phyloP scores from a whole-genome alignment of 2,888 invertebrate genomes.

The Meta bourneti region DNA sequence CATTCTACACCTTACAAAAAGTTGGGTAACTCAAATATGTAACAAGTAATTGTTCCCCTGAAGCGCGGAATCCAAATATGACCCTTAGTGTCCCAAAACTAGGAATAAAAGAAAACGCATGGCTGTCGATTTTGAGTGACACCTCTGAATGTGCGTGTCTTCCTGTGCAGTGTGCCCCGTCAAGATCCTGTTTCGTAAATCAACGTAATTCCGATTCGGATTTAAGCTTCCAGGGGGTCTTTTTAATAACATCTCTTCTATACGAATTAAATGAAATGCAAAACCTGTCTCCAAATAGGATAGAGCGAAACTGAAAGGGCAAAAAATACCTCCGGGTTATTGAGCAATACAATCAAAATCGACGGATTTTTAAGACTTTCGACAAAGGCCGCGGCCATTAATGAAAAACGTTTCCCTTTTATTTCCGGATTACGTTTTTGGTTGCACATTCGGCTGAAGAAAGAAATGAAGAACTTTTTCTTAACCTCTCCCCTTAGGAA shows the following conservation, averaged over 20 bases:
- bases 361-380: constrained; percentile 37
- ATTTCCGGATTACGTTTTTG: constrained; percentile 71
- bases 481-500: constrained; percentile 28
- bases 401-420: constrained; percentile 66
- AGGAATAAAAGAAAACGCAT: no score
- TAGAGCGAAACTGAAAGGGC: constrained; percentile 4
- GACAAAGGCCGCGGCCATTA: constrained; percentile 54
- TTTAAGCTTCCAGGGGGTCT: constrained; percentile 29
- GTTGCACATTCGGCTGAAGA: constrained; percentile 21
- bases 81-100: no score
- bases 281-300: constrained; percentile 51
- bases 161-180: neutral
- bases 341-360: constrained; percentile 46
- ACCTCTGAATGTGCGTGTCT: neutral
- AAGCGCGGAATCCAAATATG: no score
- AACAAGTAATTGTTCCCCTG: no score
- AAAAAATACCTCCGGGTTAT: constrained; percentile 45
- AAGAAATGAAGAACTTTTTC: constrained; percentile 8
- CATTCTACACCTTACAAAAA: no score
- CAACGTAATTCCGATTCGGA: constrained; percentile 37
- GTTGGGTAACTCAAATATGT: no score
- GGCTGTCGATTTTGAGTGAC: neutral
- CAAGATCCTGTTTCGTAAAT: constrained; percentile 9
- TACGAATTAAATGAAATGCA: constrained; percentile 45
- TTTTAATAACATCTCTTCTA: constrained; percentile 11